Percentiles rank a stretch among this genome's conserved stretches.
Conservation (phyloP, 2,797 vertebrate genomes). For the Anguilla pacifica region DNA sequence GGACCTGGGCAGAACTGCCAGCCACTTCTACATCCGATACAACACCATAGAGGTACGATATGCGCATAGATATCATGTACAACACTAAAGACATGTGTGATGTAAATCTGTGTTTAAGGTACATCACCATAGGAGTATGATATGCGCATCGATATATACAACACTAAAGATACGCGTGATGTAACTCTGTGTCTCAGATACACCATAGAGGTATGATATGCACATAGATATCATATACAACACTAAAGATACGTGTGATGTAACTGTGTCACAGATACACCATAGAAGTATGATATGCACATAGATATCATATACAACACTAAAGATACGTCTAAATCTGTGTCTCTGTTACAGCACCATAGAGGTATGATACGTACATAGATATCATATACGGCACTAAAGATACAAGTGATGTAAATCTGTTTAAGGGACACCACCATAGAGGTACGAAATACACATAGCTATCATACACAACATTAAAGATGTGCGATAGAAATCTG, state of each 20-base stretch:
- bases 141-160: not conserved
- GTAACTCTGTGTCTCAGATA: not conserved
- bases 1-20: constrained; percentile 93
- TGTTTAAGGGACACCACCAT: no score
- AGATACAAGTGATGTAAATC: no score
- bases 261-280: no score
- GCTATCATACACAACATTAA: not conserved
- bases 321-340: not conserved
- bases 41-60: constrained; percentile 92
- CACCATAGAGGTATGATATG: not conserved
- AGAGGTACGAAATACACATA: not conserved
- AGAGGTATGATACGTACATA: not conserved
- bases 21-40: constrained; percentile 98
- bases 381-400: not conserved
- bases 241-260: no score
- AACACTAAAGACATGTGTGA: not conserved
- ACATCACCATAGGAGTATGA: no score
- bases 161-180: not conserved
- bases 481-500: not conserved
- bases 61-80: not conserved
- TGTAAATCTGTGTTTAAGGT: no score
- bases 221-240: not conserved
- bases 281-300: not conserved
- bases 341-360: not conserved
- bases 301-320: not conserved